phyloP scores from a whole-genome alignment of 2,113 vertebrate genomes.

The Catharus fuscescens region DNA sequence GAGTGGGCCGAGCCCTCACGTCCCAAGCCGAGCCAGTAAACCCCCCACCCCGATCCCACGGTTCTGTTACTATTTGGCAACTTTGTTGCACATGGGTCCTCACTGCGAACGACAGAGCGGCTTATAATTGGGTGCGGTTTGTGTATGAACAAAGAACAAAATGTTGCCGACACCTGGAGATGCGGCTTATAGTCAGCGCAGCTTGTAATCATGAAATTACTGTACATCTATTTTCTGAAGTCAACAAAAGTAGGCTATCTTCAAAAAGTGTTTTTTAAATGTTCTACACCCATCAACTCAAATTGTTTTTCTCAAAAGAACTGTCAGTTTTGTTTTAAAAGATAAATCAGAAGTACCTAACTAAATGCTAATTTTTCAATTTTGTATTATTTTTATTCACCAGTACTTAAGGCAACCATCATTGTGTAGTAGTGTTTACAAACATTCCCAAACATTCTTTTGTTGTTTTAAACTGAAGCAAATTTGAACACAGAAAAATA shows the following conservation, averaged over 20 bases:
- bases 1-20: no score
- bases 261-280: background rate
- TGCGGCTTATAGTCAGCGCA: no score
- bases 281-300: background rate
- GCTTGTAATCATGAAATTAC: no score
- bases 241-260: background rate
- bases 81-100: no score
- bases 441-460: background rate
- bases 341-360: background rate
- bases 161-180: no score
- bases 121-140: no score
- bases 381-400: background rate
- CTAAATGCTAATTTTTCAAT: background rate
- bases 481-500: background rate
- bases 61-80: no score
- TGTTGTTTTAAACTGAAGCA: background rate
- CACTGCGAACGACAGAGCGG: no score
- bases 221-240: background rate
- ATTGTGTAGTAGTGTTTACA: background rate
- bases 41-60: no score
- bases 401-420: background rate
- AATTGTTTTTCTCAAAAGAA: background rate
- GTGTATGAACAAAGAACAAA: no score
- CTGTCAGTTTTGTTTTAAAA: background rate
- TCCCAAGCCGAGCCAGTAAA: no score